Percentiles rank a stretch among this genome's conserved stretches.
phyloP scores from a whole-genome alignment of 1,140 invertebrate genomes.

The Thalassaphorura encarpata region DNA sequence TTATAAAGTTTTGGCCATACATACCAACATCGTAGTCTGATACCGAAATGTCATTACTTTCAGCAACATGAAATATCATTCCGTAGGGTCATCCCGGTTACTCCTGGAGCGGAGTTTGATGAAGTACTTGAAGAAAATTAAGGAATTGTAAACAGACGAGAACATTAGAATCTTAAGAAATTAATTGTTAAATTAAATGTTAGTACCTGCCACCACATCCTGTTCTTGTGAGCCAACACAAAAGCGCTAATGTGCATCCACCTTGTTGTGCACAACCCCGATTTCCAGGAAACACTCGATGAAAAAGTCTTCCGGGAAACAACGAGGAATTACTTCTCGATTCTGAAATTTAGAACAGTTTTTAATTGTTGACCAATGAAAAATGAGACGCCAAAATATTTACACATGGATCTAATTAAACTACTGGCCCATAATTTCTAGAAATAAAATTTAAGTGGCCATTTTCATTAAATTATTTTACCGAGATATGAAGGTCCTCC shows the following conservation, averaged over 20 bases:
- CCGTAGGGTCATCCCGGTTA: conserved; percentile 23
- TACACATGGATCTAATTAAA: no score
- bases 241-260: conserved; percentile 31
- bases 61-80: conserved; percentile 23
- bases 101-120: neutral
- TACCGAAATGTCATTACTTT: conserved; percentile 30
- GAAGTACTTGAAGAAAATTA: neutral
- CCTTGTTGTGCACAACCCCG: conserved; percentile 26
- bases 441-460: no score
- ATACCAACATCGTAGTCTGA: conserved; percentile 32
- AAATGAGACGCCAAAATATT: no score
- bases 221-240: conserved; percentile 33
- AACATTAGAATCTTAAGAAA: neutral
- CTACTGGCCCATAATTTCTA: no score
- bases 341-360: no score
- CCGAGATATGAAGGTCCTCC: conserved; percentile 23
- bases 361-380: no score
- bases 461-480: no score
- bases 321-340: conserved; percentile 18
- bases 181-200: conserved; percentile 38
- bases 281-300: conserved; percentile 20
- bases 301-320: conserved; percentile 26
- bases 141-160: neutral
- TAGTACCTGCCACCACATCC: conserved; percentile 20
- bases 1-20: neutral